Evolutionary conservation across 2,797 vertebrate genomes (phyloP).

Genomic region (Acrossocheilus wenchowensis): DNA sequence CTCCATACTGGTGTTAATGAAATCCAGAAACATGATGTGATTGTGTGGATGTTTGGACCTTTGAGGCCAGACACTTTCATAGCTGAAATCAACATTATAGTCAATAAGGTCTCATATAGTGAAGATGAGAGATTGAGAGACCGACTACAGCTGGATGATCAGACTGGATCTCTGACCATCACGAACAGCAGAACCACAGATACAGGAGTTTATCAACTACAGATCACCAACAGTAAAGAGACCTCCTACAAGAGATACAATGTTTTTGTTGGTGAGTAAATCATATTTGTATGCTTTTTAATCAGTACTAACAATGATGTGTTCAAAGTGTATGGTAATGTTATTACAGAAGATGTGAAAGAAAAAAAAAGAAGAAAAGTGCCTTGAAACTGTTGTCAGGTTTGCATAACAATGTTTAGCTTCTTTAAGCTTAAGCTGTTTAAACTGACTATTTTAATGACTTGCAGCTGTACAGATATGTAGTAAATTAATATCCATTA

Average conservation of each 20-base stretch:
- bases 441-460: too few species aligned
- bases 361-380: too few species aligned
- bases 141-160: neutral
- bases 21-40: neutral
- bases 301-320: neutral
- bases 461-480: too few species aligned
- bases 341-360: too few species aligned
- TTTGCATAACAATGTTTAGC: too few species aligned
- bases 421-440: too few species aligned
- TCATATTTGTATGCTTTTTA: neutral
- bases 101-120: neutral
- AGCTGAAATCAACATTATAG: neutral
- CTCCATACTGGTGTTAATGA: neutral
- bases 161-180: neutral
- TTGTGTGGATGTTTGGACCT: neutral
- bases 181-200: neutral
- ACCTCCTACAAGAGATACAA: conserved; percentile 4
- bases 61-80: neutral
- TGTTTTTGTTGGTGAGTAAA: neutral
- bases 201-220: neutral
- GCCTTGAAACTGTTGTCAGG: too few species aligned
- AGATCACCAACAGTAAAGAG: neutral
- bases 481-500: too few species aligned
- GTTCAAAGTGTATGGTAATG: too few species aligned
- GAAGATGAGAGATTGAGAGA: neutral